Percentiles rank a stretch among this genome's conserved stretches.
phyloP scores from a whole-genome alignment of 2,797 vertebrate species.

The Poecilia gillii region DNA sequence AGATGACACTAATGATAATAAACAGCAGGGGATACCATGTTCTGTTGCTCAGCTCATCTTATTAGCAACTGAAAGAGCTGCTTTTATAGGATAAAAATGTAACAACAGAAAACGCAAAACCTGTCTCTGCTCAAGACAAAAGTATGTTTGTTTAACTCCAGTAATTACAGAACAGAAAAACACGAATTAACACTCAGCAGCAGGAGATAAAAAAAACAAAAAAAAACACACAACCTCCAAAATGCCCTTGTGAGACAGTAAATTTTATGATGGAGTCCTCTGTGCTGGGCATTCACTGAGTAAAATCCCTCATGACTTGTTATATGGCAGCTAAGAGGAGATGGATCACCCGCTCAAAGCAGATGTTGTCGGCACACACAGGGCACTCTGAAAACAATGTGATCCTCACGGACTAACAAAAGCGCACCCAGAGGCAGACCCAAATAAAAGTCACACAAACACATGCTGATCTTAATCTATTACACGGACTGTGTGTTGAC shows the following conservation, averaged over 20 bases:
- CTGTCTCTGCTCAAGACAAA: constrained; percentile 19
- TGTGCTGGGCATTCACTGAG: constrained; percentile 77
- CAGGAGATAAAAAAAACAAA: constrained; percentile 43
- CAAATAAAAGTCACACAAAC: constrained; percentile 59
- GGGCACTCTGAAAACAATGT: constrained; percentile 77
- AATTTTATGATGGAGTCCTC: constrained; percentile 74
- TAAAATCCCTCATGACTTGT: constrained; percentile 86
- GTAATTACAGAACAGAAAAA: constrained; percentile 39
- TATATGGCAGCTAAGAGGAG: constrained; percentile 84
- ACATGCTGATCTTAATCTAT: constrained; percentile 66
- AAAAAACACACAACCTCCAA: constrained; percentile 49
- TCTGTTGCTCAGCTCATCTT: constrained; percentile 26
- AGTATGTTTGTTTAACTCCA: constrained; percentile 13
- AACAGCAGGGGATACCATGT: constrained; percentile 53
- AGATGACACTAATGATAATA: constrained; percentile 70
- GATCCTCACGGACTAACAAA: constrained; percentile 81
- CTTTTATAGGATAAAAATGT: constrained; percentile 15
- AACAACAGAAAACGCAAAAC: constrained; percentile 1
- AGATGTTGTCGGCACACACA: constrained; percentile 81
- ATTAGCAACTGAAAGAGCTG: constrained; percentile 35
- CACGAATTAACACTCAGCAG: constrained; percentile 44
- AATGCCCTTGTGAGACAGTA: constrained; percentile 73
- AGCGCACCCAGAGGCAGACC: constrained; percentile 55
- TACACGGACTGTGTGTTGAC: constrained; percentile 37
- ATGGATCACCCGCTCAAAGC: constrained; percentile 82